Base-by-base conservation (phyloP, 2,797 vertebrate genomes). In the Pangasius larnaudii region DNA sequence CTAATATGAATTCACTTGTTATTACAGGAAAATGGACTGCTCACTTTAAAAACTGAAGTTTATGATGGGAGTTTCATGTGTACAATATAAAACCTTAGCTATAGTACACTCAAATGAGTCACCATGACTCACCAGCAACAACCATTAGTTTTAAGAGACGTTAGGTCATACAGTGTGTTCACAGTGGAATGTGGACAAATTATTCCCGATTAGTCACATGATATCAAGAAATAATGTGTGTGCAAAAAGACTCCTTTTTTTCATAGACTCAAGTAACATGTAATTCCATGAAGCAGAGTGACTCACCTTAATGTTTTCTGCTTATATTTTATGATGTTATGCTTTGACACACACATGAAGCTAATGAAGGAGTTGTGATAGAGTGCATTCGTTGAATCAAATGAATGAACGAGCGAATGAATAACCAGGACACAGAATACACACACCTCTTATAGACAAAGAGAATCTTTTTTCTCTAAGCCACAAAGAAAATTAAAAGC, bases 261-360 rank as follows among this genome's bases (percentile, higher is more conserved):
- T 30, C 61, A 71, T 18, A 9, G 53, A 71, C 58, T 74, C 13
- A 30, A 84, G 78, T 72, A 71, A 85, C 5, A 33, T 53, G 69
- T 80, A 85, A 85, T 56, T 85, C 51, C 22, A 63, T 88, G 77
- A 82, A 88, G 58, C 56, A 59, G 24, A 6, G 49, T 53, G 75
- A 78, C n/a, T 78, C 14, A 30, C 27, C 6, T 75, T 16, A 30
- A n/a, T 30, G 46, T 30, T 51, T 77, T n/a, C 46, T 18, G 46
- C 46, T 53, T 46, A 24, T 46, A 24, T 18, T 53, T 18, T 53
- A 8, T 8, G 16, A 18, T 33, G 2, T 30, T 10, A 53, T 10
- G 49, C 49, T 56, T 78, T 53, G 49, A 78, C 14, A 19, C 49
- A 10, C n/a, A 78, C 10, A 13, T 46, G 19, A 75, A 51, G 42